These are phyloP conservation scores for Eurystomus gularis DNA, from an alignment of 2,113 vertebrate species.

Conservation along the genomic window DNA sequence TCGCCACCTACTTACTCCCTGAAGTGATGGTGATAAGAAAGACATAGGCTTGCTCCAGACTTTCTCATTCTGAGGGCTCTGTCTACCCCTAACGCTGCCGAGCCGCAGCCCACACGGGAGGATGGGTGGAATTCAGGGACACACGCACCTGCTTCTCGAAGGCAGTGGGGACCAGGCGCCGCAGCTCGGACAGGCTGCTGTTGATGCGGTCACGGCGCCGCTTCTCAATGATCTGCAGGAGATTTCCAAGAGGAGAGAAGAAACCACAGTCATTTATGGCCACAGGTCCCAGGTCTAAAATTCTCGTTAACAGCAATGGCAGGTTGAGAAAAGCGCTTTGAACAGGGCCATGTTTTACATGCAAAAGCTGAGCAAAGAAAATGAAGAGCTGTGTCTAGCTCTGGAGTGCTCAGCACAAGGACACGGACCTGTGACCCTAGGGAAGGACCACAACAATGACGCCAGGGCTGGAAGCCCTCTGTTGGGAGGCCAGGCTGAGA, in stretches of 20 bases:
- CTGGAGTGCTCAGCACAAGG: background rate
- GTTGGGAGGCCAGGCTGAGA: background rate
- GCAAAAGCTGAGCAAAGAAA: background rate
- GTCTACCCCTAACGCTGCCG: background rate
- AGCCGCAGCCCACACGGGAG: fast-evolving
- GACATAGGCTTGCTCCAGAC: background rate
- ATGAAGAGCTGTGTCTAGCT: background rate
- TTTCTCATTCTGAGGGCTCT: background rate
- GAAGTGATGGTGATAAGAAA: background rate
- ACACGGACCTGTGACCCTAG: background rate
- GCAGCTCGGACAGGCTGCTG: constrained; percentile 91
- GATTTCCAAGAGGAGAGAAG: background rate
- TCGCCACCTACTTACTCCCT: constrained; percentile 13
- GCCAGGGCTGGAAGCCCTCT: background rate
- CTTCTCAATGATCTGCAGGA: constrained; percentile 91
- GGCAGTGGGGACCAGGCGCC: constrained; percentile 90
- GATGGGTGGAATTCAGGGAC: background rate
- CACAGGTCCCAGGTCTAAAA: fast-evolving
- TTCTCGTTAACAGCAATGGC: background rate
- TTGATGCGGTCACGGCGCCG: constrained; percentile 92
- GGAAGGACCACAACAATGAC: background rate
- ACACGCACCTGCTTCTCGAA: constrained; percentile 89
- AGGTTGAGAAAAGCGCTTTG: background rate
- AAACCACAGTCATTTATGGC: background rate
- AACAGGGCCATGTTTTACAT: background rate